Evolutionary conservation across 2,113 vertebrate genomes (phyloP).

Genomic region (Thunnus thynnus): DNA sequence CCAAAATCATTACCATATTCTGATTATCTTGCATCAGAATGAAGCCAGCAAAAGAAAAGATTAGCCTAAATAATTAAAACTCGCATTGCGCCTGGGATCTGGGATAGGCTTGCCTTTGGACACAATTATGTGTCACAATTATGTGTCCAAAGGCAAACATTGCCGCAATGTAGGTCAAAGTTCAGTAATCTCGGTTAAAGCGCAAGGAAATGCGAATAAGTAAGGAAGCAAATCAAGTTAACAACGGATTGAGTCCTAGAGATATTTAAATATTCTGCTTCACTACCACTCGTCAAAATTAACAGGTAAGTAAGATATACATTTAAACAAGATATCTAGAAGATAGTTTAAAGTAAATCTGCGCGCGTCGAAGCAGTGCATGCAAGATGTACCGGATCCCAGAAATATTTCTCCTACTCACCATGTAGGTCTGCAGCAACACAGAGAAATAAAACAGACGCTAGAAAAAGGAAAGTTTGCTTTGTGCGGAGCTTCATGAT

Average conservation of each 20-base stretch:
- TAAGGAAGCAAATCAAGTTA: no score
- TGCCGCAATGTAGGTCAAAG: neutral
- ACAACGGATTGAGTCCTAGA: neutral
- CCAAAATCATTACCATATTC: no score
- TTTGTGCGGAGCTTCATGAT: constrained; percentile 31
- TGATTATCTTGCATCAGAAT: no score
- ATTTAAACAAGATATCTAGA: neutral
- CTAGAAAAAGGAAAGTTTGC: neutral
- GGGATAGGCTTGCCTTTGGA: neutral
- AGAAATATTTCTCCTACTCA: constrained; percentile 32
- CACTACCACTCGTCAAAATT: no score
- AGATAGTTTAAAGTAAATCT: no score
- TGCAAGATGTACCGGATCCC: no score
- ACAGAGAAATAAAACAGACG: constrained; percentile 28
- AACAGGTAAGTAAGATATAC: neutral
- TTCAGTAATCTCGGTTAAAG: neutral
- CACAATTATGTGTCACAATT: no score
- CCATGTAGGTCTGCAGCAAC: constrained; percentile 40
- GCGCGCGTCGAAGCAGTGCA: no score
- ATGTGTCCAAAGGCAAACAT: no score
- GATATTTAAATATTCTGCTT: neutral
- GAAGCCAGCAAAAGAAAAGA: neutral
- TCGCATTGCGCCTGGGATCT: neutral
- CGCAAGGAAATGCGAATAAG: neutral
- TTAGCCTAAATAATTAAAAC: no score